Evolutionary conservation across 2,888 invertebrate genomes (phyloP).

Genomic region (Taenaris catops): DNA sequence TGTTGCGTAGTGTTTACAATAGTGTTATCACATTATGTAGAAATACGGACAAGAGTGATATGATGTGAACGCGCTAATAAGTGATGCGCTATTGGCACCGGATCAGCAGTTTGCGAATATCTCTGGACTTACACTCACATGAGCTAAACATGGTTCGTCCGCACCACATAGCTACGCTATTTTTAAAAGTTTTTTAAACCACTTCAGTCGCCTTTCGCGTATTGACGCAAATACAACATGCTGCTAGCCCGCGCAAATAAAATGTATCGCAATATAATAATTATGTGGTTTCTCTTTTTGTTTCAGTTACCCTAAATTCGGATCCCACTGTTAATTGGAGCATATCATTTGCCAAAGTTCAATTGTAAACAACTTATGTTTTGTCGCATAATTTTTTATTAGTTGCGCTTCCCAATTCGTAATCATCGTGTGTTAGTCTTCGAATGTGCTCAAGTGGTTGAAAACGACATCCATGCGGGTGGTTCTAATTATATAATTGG

Average conservation of each 20-base stretch:
- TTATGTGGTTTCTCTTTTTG: slow-evolving; percentile 37
- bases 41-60: slow-evolving; percentile 34
- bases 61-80: slow-evolving; percentile 45
- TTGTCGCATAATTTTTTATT: slow-evolving; percentile 56
- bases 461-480: slow-evolving; percentile 74
- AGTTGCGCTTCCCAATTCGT: slow-evolving; percentile 63
- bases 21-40: slow-evolving; percentile 51
- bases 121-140: slow-evolving; percentile 55
- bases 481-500: slow-evolving; percentile 71
- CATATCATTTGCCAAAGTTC: slow-evolving; percentile 57
- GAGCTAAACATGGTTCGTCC: slow-evolving; percentile 53
- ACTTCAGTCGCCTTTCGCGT: slow-evolving; percentile 53
- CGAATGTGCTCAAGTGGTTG: slow-evolving; percentile 72
- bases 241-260: slow-evolving; percentile 26
- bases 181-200: slow-evolving; percentile 62
- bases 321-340: slow-evolving; percentile 52
- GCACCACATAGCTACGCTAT: slow-evolving; percentile 44
- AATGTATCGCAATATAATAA: not conserved
- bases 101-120: slow-evolving; percentile 50
- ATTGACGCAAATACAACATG: slow-evolving; percentile 49
- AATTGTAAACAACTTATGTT: slow-evolving; percentile 52
- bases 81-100: slow-evolving; percentile 60
- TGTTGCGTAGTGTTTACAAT: slow-evolving; percentile 57
- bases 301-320: slow-evolving; percentile 72
- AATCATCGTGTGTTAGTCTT: slow-evolving; percentile 58